Evolutionary conservation across 2,797 vertebrate genomes (phyloP).

Genomic region (Taeniopygia guttata): DNA sequence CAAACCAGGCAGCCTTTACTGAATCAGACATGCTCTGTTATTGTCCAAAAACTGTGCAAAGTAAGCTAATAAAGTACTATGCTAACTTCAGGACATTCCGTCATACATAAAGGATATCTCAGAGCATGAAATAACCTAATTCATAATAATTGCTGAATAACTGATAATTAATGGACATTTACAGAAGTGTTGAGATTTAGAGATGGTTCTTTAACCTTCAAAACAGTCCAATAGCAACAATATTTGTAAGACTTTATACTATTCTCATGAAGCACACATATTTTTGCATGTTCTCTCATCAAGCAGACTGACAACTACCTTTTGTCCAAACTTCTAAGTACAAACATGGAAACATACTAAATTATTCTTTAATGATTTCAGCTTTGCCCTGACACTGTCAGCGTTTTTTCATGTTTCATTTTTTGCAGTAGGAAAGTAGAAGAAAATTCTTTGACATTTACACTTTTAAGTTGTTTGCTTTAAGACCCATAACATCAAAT

Average conservation of each 20-base stretch:
- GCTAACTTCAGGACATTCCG: not conserved
- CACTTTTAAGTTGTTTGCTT: not conserved
- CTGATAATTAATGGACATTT: not conserved
- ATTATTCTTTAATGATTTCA: not conserved
- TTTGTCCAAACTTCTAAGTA: not conserved
- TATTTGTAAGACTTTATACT: not conserved
- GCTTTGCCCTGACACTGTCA: not conserved
- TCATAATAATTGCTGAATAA: not conserved
- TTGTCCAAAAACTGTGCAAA: not conserved
- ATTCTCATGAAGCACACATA: not conserved
- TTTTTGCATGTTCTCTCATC: not conserved
- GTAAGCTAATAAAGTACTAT: not conserved
- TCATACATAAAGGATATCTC: not conserved
- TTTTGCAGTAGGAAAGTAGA: not conserved
- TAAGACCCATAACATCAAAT: not conserved
- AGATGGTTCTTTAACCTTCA: not conserved
- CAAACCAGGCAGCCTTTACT: fast-evolving
- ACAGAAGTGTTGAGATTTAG: not conserved
- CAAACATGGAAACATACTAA: not conserved
- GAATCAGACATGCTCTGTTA: not conserved
- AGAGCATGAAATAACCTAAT: not conserved
- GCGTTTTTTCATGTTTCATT: not conserved
- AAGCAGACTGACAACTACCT: not conserved
- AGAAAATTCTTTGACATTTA: not conserved
- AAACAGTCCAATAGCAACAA: not conserved